Percentiles rank a stretch among this genome's conserved stretches.
Conservation (phyloP, 37 sponge, comb jelly and placozoan species). For the Cladorhizidae sp. region DNA sequence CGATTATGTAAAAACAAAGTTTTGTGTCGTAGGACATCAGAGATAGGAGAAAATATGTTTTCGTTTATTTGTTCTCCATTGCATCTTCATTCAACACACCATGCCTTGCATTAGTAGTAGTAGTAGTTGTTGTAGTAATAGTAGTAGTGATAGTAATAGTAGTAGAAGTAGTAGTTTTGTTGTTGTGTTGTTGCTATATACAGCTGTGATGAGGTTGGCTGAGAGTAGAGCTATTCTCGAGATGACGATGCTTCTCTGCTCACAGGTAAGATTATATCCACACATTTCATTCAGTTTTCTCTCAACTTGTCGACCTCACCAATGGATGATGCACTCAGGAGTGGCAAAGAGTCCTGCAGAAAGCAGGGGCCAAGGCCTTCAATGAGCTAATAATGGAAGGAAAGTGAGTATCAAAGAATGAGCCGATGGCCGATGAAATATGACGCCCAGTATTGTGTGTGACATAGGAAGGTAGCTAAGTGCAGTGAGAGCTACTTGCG, state of each 20-base stretch:
- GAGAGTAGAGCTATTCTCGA: conserved; percentile 58
- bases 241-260: conserved; percentile 86
- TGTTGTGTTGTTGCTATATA: not conserved
- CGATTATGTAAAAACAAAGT: too few species aligned
- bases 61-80: too few species aligned
- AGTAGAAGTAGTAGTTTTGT: not conserved
- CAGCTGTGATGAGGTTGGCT: conserved; percentile 47
- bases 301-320: too few species aligned
- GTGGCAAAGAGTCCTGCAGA: conserved; percentile 53
- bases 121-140: too few species aligned
- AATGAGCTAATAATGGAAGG: conserved; percentile 68
- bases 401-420: conserved; percentile 32
- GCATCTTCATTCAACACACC: too few species aligned
- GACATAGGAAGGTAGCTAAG: conserved; percentile 13
- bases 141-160: too few species aligned
- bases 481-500: conserved; percentile 46
- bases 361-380: conserved; percentile 58
- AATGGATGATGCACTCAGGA: too few species aligned
- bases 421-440: not conserved
- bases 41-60: too few species aligned
- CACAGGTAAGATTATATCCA: conserved; percentile 64
- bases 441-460: too few species aligned
- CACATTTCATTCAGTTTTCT: not conserved
- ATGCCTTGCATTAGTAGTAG: too few species aligned
- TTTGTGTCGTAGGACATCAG: too few species aligned